Evolutionary conservation across 2,888 invertebrate genomes (phyloP).

Genomic region (Beris chalybata): DNA sequence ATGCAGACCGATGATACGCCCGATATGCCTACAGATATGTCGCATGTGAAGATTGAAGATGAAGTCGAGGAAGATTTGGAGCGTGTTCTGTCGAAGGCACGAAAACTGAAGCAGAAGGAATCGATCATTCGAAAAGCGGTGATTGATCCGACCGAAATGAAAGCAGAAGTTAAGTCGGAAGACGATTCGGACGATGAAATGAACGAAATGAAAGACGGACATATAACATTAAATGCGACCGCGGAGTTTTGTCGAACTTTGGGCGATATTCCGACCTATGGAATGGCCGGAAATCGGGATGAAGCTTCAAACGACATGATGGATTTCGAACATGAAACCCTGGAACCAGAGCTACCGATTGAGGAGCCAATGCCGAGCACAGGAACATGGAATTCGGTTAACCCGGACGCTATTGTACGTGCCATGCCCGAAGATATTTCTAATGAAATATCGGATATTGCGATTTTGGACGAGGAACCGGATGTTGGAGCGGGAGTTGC

Average conservation of each 20-base stretch:
- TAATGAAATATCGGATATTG: conserved; percentile 54
- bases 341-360: conserved; percentile 50
- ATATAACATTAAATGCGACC: conserved; percentile 87
- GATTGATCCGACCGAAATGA: conserved; percentile 56
- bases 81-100: conserved; percentile 71
- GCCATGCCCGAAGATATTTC: conserved; percentile 58
- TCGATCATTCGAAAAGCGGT: conserved; percentile 50
- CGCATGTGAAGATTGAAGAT: conserved; percentile 61
- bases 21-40: conserved; percentile 51
- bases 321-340: conserved; percentile 54
- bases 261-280: conserved; percentile 94
- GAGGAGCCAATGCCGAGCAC: conserved; percentile 61
- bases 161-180: conserved; percentile 63
- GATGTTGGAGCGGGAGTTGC: conserved; percentile 89
- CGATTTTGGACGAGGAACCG: conserved; percentile 84
- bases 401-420: conserved; percentile 58
- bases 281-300: conserved; percentile 86
- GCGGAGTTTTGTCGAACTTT: conserved; percentile 96
- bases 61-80: conserved; percentile 76
- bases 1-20: conserved; percentile 66
- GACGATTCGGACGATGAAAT: conserved; percentile 58
- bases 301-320: conserved; percentile 70
- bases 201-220: conserved; percentile 51
- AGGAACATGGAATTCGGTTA: conserved; percentile 85
- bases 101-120: conserved; percentile 65